phyloP scores from a whole-genome alignment of 1,140 invertebrate genomes.

The Drosophila ohnishii region DNA sequence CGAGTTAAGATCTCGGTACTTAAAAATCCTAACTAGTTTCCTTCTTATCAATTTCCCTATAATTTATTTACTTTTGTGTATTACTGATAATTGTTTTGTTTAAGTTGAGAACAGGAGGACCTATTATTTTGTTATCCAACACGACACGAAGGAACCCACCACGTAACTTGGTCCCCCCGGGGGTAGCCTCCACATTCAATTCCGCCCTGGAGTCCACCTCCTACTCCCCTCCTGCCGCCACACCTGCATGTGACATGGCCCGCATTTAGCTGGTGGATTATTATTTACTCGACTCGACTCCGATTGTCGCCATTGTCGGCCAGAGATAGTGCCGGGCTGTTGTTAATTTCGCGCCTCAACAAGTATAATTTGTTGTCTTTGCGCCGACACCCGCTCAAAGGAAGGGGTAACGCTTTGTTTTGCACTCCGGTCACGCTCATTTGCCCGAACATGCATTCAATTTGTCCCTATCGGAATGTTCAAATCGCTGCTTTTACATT shows the following conservation, averaged over 20 bases:
- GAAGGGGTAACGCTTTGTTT: slow-evolving; percentile 14
- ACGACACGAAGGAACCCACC: slow-evolving; percentile 10
- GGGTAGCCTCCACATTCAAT: neutral
- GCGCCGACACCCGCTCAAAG: slow-evolving; percentile 30
- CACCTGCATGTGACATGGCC: slow-evolving; percentile 29
- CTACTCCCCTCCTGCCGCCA: too few relatives aligned
- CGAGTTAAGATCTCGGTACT: neutral
- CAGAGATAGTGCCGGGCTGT: slow-evolving; percentile 24
- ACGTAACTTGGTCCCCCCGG: slow-evolving; percentile 13
- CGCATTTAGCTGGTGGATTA: slow-evolving; percentile 26
- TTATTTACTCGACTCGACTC: slow-evolving; percentile 47
- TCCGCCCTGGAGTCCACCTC: neutral
- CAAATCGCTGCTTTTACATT: slow-evolving; percentile 33
- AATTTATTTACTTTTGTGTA: neutral
- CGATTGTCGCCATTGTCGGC: slow-evolving; percentile 18
- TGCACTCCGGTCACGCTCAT: slow-evolving; percentile 40
- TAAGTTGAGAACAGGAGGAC: slow-evolving; percentile 2
- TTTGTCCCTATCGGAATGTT: slow-evolving; percentile 39
- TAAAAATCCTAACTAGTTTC: neutral
- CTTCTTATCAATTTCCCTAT: too few relatives aligned
- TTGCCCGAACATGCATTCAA: slow-evolving; percentile 61
- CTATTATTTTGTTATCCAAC: slow-evolving; percentile 34
- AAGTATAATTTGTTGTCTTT: slow-evolving; percentile 56
- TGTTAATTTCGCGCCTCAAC: slow-evolving; percentile 58
- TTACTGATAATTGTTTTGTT: neutral